phyloP scores from a whole-genome alignment of 2,113 vertebrate species.

The Ciconia boyciana region DNA sequence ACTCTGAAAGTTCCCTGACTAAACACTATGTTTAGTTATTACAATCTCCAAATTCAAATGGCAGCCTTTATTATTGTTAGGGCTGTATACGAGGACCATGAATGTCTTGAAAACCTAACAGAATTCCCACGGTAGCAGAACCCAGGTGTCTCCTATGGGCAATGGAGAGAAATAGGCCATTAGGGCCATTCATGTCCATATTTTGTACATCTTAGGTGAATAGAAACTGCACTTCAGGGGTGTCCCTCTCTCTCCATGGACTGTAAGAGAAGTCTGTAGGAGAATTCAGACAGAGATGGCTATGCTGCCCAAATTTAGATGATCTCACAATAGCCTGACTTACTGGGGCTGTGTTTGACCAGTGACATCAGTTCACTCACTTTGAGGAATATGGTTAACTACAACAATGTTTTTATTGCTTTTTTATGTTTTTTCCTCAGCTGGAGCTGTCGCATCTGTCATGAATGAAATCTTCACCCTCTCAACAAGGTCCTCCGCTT shows the following conservation, averaged over 20 bases:
- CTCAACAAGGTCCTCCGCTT: constrained; percentile 42
- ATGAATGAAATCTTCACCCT: constrained; percentile 67
- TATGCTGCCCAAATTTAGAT: neutral
- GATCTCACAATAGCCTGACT: neutral
- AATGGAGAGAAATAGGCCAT: neutral
- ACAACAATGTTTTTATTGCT: neutral
- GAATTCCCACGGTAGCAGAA: neutral
- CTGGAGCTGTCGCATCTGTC: constrained; percentile 9
- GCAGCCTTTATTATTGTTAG: neutral
- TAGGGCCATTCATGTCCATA: neutral
- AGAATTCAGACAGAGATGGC: neutral
- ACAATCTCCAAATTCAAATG: neutral
- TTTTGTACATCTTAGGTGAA: neutral
- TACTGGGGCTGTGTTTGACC: neutral
- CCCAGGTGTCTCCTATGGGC: neutral
- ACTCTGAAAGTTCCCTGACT: neutral
- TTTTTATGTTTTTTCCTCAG: neutral
- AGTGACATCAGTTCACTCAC: neutral
- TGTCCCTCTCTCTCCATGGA: neutral
- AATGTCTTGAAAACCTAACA: neutral
- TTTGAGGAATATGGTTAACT: neutral
- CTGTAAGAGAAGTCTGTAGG: neutral
- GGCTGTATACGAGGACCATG: neutral
- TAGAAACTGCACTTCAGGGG: neutral
- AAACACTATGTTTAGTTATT: neutral